Evolutionary conservation across 2,888 invertebrate species (phyloP), one percentile per base, ranked within the genome.

Genomic region (Erannis defoliaria): DNA sequence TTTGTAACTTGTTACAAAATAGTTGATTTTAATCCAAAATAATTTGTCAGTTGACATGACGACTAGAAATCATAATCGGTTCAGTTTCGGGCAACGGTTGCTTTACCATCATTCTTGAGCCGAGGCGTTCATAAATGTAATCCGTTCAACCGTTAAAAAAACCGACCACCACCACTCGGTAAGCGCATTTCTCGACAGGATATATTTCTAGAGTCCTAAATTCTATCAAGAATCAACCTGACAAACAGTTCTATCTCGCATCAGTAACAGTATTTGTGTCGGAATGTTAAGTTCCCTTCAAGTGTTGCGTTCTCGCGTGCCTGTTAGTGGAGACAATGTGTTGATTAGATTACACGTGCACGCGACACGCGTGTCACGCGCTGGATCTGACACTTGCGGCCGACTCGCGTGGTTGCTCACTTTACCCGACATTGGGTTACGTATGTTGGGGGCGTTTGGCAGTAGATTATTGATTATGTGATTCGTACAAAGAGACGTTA

Each of bases 271-370:
- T 14, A 35, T 35, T 14, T 6, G 35, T 35, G n/a, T 1, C n/a
- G 33, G 33, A 12, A 37, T 40, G 40, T 21, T 21, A n/a, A 19
- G 9, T 19, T 18, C 1, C 19, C 12, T 10, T 38, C 19, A 4
- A 18, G 19, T 19, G 38, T 19, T 18, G n/a, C 16, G 16, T 10
- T 14, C n/a, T n/a, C 42, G n/a, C n/a, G 42, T 18, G 5, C 19
- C n/a, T 42, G n/a, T 42, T 21, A 42, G 12, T 42, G 42, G 42
- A 5, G 21, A 21, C 42, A 19, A 42, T 42, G n/a, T 21, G 5
- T 21, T 42, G 42, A 21, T 42, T 42, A 42, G n/a, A 21, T 42
- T 42, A 42, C 42, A 42, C n/a, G 21, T 8, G 12, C 42, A 21
- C 42, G n/a, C 21, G 38, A n/a, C n/a, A 6, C 6, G 10, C 42